Evolutionary conservation across 2,888 invertebrate species (phyloP).

Genomic region (Nomada fucata): DNA sequence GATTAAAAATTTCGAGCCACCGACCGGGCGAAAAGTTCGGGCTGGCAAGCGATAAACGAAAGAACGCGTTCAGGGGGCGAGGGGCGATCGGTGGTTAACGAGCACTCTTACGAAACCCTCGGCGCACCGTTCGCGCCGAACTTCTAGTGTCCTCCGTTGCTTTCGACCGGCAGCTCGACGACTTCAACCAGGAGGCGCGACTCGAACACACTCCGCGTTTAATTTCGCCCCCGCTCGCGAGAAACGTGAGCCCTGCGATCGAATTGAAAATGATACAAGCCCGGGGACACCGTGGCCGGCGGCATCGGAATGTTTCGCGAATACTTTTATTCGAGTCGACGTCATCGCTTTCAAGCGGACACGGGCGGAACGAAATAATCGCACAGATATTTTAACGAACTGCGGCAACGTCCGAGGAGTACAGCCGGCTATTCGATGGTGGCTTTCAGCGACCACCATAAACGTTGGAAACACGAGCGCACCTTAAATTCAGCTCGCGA

Average conservation of each 20-base stretch:
- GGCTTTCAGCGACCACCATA: slow-evolving; percentile 30
- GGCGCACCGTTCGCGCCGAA: background rate
- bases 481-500: slow-evolving; percentile 16
- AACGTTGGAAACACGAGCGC: slow-evolving; percentile 41
- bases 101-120: background rate
- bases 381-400: slow-evolving; percentile 53
- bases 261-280: no score
- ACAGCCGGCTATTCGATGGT: background rate
- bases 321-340: no score
- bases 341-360: slow-evolving; percentile 54
- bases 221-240: background rate
- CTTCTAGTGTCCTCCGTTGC: background rate
- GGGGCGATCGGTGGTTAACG: slow-evolving; percentile 13
- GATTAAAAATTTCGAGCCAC: slow-evolving; percentile 40
- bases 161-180: background rate
- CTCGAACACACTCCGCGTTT: background rate
- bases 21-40: background rate
- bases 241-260: background rate
- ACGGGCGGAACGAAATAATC: slow-evolving; percentile 47
- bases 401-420: background rate
- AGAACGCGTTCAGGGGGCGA: background rate
- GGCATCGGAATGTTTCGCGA: no score
- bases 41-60: slow-evolving; percentile 7
- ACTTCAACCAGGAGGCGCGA: background rate
- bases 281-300: no score